Conservation (phyloP, 2,113 vertebrate genomes). For the Tupaia tana region DNA sequence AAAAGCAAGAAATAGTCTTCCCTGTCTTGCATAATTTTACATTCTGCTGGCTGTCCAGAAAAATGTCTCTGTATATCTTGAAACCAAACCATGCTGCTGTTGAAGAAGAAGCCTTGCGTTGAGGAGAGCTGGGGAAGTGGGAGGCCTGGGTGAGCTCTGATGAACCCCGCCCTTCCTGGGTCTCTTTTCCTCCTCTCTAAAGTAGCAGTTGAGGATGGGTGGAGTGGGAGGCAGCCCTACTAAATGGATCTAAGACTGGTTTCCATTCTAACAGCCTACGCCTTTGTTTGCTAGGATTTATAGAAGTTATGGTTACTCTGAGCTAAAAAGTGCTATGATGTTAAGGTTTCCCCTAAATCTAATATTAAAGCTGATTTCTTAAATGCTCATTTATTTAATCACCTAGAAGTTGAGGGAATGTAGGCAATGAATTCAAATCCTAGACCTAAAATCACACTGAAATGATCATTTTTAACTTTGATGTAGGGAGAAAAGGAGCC, state of each 20-base stretch:
- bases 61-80: slow-evolving; percentile 7
- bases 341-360: neutral
- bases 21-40: slow-evolving; percentile 24
- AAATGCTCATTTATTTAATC: neutral
- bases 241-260: neutral
- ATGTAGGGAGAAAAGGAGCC: neutral
- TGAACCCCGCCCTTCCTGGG: neutral
- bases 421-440: slow-evolving; percentile 4
- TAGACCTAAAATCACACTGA: slow-evolving; percentile 39
- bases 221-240: neutral
- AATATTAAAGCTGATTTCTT: slow-evolving; percentile 3
- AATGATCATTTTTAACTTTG: slow-evolving; percentile 35
- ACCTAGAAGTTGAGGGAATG: neutral
- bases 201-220: no score
- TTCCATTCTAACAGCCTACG: neutral
- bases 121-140: neutral
- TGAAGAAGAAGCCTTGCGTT: neutral
- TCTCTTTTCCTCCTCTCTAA: neutral
- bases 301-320: neutral
- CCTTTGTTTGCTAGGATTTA: slow-evolving; percentile 1
- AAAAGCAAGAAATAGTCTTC: neutral
- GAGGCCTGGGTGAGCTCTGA: neutral
- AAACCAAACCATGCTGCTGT: neutral
- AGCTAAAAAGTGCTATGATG: slow-evolving; percentile 3
- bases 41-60: neutral